Conservation (phyloP, 2,797 vertebrate genomes). For the Varecia variegata region DNA sequence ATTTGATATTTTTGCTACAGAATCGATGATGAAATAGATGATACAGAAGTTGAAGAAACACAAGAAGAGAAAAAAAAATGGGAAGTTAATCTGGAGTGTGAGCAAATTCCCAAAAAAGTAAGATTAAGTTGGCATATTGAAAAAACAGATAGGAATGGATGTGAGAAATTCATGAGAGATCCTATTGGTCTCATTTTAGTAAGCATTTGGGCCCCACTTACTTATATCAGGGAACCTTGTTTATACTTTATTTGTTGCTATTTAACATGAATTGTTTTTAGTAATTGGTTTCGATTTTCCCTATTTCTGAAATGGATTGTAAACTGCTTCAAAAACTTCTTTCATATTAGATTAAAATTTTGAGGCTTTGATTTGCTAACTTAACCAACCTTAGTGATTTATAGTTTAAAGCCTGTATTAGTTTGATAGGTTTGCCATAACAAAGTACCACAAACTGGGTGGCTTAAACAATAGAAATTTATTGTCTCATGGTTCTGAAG, state of each 20-base stretch:
- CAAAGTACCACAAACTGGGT: neutral
- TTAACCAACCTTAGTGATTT: conserved; percentile 5
- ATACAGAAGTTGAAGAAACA: conserved; percentile 69
- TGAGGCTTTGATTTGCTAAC: neutral
- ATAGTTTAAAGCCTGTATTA: neutral
- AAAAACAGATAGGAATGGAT: neutral
- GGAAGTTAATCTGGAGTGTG: conserved; percentile 61
- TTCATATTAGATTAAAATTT: conserved; percentile 1
- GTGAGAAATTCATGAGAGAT: neutral
- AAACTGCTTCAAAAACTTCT: conserved; percentile 40
- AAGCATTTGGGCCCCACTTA: neutral
- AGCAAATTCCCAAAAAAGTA: conserved; percentile 70
- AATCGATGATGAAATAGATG: conserved; percentile 61
- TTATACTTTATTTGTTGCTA: neutral
- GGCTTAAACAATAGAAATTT: neutral
- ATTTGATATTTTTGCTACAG: conserved; percentile 73
- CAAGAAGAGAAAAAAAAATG: conserved; percentile 69
- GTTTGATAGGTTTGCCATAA: neutral
- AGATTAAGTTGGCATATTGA: conserved; percentile 41
- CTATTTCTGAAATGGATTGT: conserved; percentile 24
- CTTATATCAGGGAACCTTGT: neutral
- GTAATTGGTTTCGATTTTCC: neutral
- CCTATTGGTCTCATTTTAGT: neutral
- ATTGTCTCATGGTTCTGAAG: neutral
- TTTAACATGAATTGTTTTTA: neutral